phyloP scores from a whole-genome alignment of 2,113 vertebrate genomes.

The Uria aalge region DNA sequence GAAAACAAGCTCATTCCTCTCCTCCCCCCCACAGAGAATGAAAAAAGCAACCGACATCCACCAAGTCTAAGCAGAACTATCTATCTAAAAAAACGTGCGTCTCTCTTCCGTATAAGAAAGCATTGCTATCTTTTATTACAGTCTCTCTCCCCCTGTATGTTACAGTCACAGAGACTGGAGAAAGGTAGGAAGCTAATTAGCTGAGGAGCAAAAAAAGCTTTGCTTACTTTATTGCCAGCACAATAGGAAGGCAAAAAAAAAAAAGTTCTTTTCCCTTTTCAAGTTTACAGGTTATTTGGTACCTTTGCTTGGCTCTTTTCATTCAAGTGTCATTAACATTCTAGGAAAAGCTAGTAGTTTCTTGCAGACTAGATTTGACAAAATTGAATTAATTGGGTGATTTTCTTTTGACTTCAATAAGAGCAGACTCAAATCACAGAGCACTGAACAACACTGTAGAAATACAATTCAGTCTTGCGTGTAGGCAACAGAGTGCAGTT shows the following conservation, averaged over 20 bases:
- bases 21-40: not conserved
- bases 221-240: not conserved
- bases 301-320: not conserved
- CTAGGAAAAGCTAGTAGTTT: not conserved
- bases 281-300: not conserved
- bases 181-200: not conserved
- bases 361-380: constrained; percentile 31
- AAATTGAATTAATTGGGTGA: constrained; percentile 52
- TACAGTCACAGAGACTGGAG: not conserved
- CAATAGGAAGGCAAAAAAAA: not conserved
- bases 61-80: not conserved
- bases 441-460: not conserved
- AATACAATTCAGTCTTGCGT: not conserved
- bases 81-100: not conserved
- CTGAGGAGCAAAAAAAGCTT: not conserved
- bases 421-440: not conserved
- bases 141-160: not conserved
- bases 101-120: not conserved
- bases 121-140: not conserved
- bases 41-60: not conserved
- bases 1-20: not conserved
- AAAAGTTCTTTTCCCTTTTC: not conserved
- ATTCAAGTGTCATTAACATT: not conserved
- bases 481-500: not conserved
- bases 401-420: constrained; percentile 22